Evolutionary conservation across 1,140 invertebrate species (phyloP), one percentile per base, ranked within the genome.

Genomic region (Contarinia nasturtii): DNA sequence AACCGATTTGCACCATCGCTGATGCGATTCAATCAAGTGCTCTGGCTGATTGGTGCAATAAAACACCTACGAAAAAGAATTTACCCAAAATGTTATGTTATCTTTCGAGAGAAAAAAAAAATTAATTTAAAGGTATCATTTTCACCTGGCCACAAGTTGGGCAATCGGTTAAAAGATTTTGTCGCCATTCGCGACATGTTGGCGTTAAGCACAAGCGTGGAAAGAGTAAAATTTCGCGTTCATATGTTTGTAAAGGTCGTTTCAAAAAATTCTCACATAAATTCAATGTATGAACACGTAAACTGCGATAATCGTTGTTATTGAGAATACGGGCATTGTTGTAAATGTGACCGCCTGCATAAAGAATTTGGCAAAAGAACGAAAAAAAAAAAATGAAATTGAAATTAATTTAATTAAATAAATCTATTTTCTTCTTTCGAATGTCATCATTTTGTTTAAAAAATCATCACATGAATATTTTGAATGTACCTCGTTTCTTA

Each of bases 151-250:
- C 67, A 55, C 79, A 81, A 0, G 61, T 52, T 0, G 57, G 33
- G 50, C 79, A 82, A 37, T 68, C 66, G 5, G 46, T 60, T 1
- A 77, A 52, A 17, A 63, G 58, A 10, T 54, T 57, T 22, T 63
- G 64, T 20, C 59, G 60, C 56, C 69, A 66, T 44, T 75, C 67
- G 10, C 71, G 60, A 45, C 75, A 75, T 14, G 52, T 55, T 1
- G 55, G 51, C 38, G 66, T 58, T 4, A 60, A 55, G 53, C 80
- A 83, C 2, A 77, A 61, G 19, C 71, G 65, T 0, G 79, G 77
- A 54, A 79, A 82, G 2, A 82, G 58, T 4, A 83, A 55, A 0
- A 76, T 70, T 53, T 82, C 80, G 45, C 71, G 72, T 53, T 83
- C 79, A 63, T 73, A 79, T 0, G 76, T 66, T 11, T 72, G 61